phyloP scores from a whole-genome alignment of 1,140 invertebrate species.

The Holotrichia oblita region DNA sequence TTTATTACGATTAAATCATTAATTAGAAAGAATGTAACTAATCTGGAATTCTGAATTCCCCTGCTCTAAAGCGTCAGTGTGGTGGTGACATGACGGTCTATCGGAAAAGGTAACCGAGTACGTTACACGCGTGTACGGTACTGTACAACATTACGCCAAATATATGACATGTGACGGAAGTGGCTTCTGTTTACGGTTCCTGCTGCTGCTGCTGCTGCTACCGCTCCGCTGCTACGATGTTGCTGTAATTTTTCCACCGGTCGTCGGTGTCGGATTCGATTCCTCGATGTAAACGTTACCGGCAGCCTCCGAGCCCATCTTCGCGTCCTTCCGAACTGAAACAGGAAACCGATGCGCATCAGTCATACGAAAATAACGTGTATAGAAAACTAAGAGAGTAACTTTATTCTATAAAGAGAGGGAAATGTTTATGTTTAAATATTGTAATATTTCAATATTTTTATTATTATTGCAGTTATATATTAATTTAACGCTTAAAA shows the following conservation, averaged over 20 bases:
- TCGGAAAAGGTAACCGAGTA: neutral
- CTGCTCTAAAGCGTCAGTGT: neutral
- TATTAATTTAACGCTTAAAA: too few relatives aligned
- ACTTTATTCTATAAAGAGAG: too few relatives aligned
- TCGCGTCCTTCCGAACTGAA: slow-evolving; percentile 57
- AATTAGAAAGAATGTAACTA: slow-evolving; percentile 10
- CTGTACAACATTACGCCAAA: neutral
- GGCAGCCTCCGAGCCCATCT: slow-evolving; percentile 60
- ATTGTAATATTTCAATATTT: too few relatives aligned
- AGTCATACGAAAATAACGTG: slow-evolving; percentile 48
- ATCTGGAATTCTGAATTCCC: slow-evolving; percentile 11
- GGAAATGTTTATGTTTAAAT: too few relatives aligned
- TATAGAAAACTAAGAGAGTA: slow-evolving; percentile 7
- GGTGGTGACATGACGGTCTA: neutral
- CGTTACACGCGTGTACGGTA: neutral
- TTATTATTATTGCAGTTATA: too few relatives aligned
- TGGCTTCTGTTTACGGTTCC: slow-evolving; percentile 33
- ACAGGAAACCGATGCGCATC: slow-evolving; percentile 48
- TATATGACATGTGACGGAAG: slow-evolving; percentile 28
- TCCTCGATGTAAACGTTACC: slow-evolving; percentile 66
- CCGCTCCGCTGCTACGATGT: slow-evolving; percentile 32
- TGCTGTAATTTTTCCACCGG: slow-evolving; percentile 31
- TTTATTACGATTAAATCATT: too few relatives aligned
- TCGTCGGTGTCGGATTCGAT: slow-evolving; percentile 42
- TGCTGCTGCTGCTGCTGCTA: too few relatives aligned